Conservation (phyloP, 2,888 invertebrate species). For the Troides oblongomaculatus region DNA sequence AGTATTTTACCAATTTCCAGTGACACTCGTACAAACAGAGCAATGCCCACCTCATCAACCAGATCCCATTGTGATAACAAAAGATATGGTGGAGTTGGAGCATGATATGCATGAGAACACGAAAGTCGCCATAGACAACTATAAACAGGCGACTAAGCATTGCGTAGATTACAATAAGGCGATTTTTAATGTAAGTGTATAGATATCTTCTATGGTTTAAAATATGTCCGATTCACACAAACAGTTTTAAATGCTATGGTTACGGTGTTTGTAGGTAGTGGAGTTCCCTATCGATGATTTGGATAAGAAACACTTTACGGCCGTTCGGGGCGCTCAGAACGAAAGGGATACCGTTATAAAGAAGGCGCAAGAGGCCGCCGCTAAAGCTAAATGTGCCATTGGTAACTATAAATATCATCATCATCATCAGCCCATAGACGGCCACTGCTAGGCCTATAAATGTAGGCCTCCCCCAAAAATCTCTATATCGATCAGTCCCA, state of each 20-base stretch:
- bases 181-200: slow-evolving; percentile 51
- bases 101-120: slow-evolving; percentile 75
- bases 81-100: slow-evolving; percentile 67
- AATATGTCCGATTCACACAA: no score
- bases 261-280: slow-evolving; percentile 66
- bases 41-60: slow-evolving; percentile 53
- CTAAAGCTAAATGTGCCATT: slow-evolving; percentile 79
- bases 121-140: slow-evolving; percentile 82
- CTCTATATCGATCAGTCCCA: no score
- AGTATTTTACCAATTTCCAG: slow-evolving; percentile 38
- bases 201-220: no score
- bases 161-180: slow-evolving; percentile 78
- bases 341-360: slow-evolving; percentile 77
- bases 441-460: no score
- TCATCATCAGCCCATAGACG: no score
- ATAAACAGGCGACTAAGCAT: slow-evolving; percentile 81
- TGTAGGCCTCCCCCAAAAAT: no score
- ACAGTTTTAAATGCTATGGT: no score
- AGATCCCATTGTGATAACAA: slow-evolving; percentile 55
- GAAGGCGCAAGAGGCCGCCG: slow-evolving; percentile 80
- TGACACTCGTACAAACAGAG: slow-evolving; percentile 62
- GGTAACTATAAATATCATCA: slow-evolving; percentile 50
- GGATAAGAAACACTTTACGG: slow-evolving; percentile 77
- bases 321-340: slow-evolving; percentile 79
- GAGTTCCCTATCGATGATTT: slow-evolving; percentile 82